phyloP scores from a whole-genome alignment of 2,888 invertebrate genomes.

The Leuctra nigra region DNA sequence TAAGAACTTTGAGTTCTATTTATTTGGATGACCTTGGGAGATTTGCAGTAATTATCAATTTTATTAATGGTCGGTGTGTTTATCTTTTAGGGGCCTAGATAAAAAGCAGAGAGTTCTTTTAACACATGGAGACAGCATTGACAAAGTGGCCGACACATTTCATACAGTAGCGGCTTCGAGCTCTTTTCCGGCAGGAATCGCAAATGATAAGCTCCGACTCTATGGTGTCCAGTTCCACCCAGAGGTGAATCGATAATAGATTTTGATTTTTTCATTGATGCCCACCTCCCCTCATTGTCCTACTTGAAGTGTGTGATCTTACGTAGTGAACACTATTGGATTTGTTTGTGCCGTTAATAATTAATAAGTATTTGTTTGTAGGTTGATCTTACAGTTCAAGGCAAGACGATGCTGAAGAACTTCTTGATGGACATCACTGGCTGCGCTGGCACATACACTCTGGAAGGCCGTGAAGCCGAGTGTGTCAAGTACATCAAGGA shows the following conservation, averaged over 20 bases:
- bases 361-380: constrained; percentile 40
- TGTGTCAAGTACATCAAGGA: constrained; percentile 90
- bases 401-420: constrained; percentile 86
- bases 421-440: constrained; percentile 91
- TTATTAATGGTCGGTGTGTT: too few relatives aligned
- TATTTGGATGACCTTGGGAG: too few relatives aligned
- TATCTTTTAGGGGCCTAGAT: constrained; percentile 74
- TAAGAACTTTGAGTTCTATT: constrained; percentile 44
- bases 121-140: constrained; percentile 96
- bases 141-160: constrained; percentile 84
- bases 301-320: too few relatives aligned
- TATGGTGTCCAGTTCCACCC: constrained; percentile 99
- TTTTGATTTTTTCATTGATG: too few relatives aligned
- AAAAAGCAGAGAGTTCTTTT: constrained; percentile 84
- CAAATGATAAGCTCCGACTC: constrained; percentile 80
- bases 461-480: constrained; percentile 77
- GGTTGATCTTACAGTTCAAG: constrained; percentile 90
- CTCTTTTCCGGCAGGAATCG: constrained; percentile 80
- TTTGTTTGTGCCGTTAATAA: too few relatives aligned
- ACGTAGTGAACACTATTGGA: too few relatives aligned
- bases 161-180: constrained; percentile 79
- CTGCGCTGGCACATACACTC: constrained; percentile 78
- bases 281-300: too few relatives aligned
- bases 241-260: too few relatives aligned
- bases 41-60: too few relatives aligned